phyloP scores from a whole-genome alignment of 1,140 invertebrate species.

The Battus philenor region DNA sequence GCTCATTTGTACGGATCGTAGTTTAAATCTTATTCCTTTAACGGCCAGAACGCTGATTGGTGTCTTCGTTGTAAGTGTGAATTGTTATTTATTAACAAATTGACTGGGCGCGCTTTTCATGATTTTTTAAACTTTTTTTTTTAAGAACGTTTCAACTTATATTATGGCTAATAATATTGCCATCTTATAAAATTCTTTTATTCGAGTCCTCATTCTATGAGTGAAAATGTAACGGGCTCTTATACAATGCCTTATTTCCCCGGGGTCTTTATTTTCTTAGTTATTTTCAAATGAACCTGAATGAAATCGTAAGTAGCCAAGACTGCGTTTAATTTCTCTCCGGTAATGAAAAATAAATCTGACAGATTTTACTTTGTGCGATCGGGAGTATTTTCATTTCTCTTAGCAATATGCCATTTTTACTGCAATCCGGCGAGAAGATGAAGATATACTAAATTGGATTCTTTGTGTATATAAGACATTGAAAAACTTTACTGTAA shows the following conservation, averaged over 20 bases:
- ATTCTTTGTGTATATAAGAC: too few species aligned
- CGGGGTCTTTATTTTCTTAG: slow-evolving; percentile 46
- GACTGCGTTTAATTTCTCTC: slow-evolving; percentile 29
- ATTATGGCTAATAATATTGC: too few species aligned
- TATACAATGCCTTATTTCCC: slow-evolving; percentile 64
- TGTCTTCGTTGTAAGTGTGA: slow-evolving; percentile 31
- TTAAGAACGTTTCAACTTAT: too few species aligned
- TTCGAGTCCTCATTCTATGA: too few species aligned
- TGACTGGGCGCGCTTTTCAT: slow-evolving; percentile 29
- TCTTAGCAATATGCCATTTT: too few species aligned
- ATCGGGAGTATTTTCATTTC: too few species aligned
- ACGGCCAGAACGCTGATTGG: slow-evolving; percentile 54
- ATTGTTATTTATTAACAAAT: slow-evolving; percentile 42
- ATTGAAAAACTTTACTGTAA: too few species aligned
- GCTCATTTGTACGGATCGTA: slow-evolving; percentile 64
- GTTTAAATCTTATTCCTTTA: slow-evolving; percentile 67
- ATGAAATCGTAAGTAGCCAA: slow-evolving; percentile 21
- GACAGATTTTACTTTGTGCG: too few species aligned
- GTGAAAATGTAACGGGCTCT: slow-evolving; percentile 52
- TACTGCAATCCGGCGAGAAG: too few species aligned
- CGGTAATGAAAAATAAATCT: slow-evolving; percentile 1
- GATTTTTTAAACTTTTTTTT: slow-evolving; percentile 1
- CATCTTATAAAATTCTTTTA: too few species aligned
- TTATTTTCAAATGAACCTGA: slow-evolving; percentile 31
- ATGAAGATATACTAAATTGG: too few species aligned